Evolutionary conservation across 2,888 invertebrate species (phyloP).

Genomic region (Aphodius sticticus): DNA sequence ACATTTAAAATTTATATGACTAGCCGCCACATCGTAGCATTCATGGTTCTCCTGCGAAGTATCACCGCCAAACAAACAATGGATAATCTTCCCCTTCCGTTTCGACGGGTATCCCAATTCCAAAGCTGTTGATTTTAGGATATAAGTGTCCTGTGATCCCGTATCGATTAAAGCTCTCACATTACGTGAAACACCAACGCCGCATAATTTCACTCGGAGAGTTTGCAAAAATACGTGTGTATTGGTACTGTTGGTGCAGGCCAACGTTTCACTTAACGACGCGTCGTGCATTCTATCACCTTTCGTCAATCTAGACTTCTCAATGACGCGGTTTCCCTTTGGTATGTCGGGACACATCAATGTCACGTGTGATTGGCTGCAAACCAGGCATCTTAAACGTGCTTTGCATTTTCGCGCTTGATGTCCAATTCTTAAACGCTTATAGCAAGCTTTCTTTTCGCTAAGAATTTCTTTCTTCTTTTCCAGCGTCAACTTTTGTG

Average conservation of each 20-base stretch:
- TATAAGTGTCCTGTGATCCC: constrained; percentile 15
- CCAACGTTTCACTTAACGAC: constrained; percentile 17
- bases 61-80: constrained; percentile 11
- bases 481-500: no score
- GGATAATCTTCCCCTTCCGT: constrained; percentile 6
- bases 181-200: not conserved
- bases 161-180: constrained; percentile 13
- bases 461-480: constrained; percentile 12
- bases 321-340: constrained; percentile 9
- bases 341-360: not conserved
- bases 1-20: constrained; percentile 12
- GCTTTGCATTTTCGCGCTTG: not conserved
- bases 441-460: constrained; percentile 4
- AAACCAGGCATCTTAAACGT: not conserved
- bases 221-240: constrained; percentile 19
- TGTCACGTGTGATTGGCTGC: constrained; percentile 8
- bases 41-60: constrained; percentile 12
- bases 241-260: constrained; percentile 18
- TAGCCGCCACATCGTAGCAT: not conserved
- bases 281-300: constrained; percentile 7
- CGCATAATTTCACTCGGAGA: constrained; percentile 20
- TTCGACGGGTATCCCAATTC: not conserved
- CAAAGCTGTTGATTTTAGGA: constrained; percentile 9
- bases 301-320: constrained; percentile 7
- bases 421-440: not conserved